phyloP scores from a whole-genome alignment of 2,113 vertebrate species.

The Athene noctua region DNA sequence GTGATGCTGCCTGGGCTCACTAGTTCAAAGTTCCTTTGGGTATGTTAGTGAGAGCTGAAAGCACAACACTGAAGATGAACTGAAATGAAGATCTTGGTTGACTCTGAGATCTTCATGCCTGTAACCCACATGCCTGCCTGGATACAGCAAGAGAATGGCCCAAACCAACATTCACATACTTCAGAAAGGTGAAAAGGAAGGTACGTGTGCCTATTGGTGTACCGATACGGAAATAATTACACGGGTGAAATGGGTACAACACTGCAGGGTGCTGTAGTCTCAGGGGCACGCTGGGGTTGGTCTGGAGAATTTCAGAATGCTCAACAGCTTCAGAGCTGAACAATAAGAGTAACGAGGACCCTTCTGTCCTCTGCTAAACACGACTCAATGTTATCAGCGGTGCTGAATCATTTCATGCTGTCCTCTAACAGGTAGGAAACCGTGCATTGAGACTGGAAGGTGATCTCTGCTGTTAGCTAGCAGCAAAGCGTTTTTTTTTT shows the following conservation, averaged over 20 bases:
- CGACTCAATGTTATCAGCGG: not conserved
- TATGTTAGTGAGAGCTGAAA: not conserved
- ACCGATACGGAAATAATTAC: accelerated
- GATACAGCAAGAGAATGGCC: not conserved
- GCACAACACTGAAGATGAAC: not conserved
- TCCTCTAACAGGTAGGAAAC: not conserved
- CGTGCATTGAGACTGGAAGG: not conserved
- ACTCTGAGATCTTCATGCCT: not conserved
- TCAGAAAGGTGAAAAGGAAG: not conserved
- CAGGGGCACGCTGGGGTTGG: not conserved
- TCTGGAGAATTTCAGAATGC: not conserved
- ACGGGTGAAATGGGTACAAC: not conserved
- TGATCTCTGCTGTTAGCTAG: not conserved
- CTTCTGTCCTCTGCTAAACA: not conserved
- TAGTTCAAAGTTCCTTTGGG: not conserved
- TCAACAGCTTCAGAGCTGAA: not conserved
- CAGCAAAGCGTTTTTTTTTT: not conserved
- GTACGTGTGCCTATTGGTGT: accelerated
- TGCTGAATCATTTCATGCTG: not conserved
- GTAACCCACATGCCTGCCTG: not conserved
- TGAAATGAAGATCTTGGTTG: not conserved
- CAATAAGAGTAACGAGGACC: not conserved
- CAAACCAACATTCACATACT: not conserved
- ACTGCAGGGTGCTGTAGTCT: not conserved
- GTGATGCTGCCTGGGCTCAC: not conserved